phyloP scores from a whole-genome alignment of 1,140 invertebrate species.

The Choristoneura fumiferana region DNA sequence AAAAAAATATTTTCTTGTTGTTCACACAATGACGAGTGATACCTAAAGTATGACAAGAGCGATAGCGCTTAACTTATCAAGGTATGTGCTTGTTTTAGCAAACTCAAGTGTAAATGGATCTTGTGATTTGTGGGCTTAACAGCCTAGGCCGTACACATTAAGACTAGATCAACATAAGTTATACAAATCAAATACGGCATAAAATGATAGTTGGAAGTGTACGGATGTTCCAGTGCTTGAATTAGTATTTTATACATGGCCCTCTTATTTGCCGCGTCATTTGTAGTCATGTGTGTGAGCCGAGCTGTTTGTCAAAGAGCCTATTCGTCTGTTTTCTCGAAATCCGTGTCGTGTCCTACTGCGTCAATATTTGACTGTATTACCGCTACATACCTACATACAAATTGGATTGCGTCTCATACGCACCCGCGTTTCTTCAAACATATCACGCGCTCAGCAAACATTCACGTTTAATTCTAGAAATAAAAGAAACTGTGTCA shows the following conservation, averaged over 20 bases:
- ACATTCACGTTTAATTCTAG: slow-evolving; percentile 11
- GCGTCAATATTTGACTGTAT: slow-evolving; percentile 71
- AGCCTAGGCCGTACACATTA: not conserved
- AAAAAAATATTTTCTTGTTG: too few relatives aligned
- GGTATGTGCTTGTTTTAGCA: slow-evolving; percentile 2
- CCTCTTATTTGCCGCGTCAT: not conserved
- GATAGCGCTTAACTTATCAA: slow-evolving; percentile 16
- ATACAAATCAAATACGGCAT: slow-evolving; percentile 7
- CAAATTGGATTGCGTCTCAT: slow-evolving; percentile 58
- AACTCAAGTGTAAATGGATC: slow-evolving; percentile 10
- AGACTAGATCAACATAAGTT: slow-evolving; percentile 1
- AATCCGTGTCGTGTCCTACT: slow-evolving; percentile 73
- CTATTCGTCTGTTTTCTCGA: slow-evolving; percentile 70
- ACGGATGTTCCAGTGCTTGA: not conserved
- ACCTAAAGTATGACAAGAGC: not conserved
- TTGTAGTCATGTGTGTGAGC: slow-evolving; percentile 17
- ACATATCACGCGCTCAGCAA: slow-evolving; percentile 21
- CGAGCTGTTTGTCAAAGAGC: slow-evolving; percentile 63
- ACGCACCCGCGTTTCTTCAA: slow-evolving; percentile 37
- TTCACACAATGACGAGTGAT: not conserved
- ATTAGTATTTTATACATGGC: too few relatives aligned
- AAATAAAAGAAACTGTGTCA: slow-evolving; percentile 34
- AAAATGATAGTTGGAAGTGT: slow-evolving; percentile 4
- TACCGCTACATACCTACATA: slow-evolving; percentile 70
- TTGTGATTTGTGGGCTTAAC: slow-evolving; percentile 5